Base-by-base conservation (phyloP, 1,140 invertebrate species). In the Sinella curviseta region DNA sequence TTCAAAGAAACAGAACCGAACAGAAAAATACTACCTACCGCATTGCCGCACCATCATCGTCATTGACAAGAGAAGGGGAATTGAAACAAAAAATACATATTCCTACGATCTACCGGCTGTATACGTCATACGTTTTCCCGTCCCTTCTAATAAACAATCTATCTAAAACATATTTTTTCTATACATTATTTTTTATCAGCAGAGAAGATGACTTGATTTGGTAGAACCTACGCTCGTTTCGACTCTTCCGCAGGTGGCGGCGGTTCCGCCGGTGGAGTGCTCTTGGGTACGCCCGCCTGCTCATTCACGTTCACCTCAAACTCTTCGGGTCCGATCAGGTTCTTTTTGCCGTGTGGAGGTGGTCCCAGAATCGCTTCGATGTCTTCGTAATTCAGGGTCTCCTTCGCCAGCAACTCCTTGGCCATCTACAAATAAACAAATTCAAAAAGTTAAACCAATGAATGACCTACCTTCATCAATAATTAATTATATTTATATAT, bases 311-410 rank as follows among this genome's bases (percentile, higher is more conserved):
- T 90, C 73, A 88, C 90, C 86, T 95, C 94, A 85, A 95, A 95
- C 83, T 96, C 94, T 0, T 92, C 89, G 1, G 91, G 90, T 78
- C 94, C 93, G 65, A 94, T 88, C 26, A 94, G 89, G 26, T 91
- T 88, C 85, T 95, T 97, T 78, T 93, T 92, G 0, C 92, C 93
- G 87, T 91, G 91, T 0, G 94, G 93, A 8, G 97, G 96, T 8
- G 96, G 94, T 0, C 97, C 97, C 79, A 99, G 92, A 3, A 99
- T 88, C 17, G 88, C 87, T 86, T 95, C 92, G 8, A 99, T 92
- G 83, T 99, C 94, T 77, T 95, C 92, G 85, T 97, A 98, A 82
- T 93, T 95, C 0, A 99, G 87, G 0, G 95, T 96, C 90, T 99
- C 97, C 85, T 93, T 94, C 83, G 94, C 90, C 30, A 99, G 83